A percentile compares a stretch with the other conserved stretches of the same genome.
Evolutionary conservation across 2,888 invertebrate genomes (phyloP).

Genomic region (Drosophila neonasuta): DNA sequence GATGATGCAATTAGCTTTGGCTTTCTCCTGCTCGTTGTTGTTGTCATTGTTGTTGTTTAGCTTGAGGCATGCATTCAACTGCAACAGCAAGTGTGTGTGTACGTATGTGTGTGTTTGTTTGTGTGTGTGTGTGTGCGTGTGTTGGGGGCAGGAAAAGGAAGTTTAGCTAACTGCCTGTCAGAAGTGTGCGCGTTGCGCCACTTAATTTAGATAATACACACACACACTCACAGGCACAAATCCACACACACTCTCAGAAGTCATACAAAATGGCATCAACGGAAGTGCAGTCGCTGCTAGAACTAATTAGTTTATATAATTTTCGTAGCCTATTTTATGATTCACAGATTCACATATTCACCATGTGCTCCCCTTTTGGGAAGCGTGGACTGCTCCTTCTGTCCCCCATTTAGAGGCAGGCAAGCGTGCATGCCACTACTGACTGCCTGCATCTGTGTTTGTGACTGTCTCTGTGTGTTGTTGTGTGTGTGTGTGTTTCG

Average conservation of each 20-base stretch:
- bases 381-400: constrained; percentile 26
- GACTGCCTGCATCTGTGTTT: constrained; percentile 4
- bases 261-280: constrained; percentile 53
- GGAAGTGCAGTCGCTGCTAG: constrained; percentile 62
- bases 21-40: constrained; percentile 20
- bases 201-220: constrained; percentile 73
- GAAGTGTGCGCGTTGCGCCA: constrained; percentile 60
- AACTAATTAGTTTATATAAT: constrained; percentile 73
- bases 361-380: constrained; percentile 22
- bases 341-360: constrained; percentile 17
- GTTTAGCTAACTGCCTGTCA: constrained; percentile 60
- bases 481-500: constrained; percentile 1
- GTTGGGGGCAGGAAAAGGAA: constrained; percentile 68
- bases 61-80: constrained; percentile 64
- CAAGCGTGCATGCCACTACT: constrained; percentile 52
- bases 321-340: constrained; percentile 72
- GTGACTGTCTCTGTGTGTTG: constrained; percentile 8
- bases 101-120: neutral
- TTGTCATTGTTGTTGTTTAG: constrained; percentile 49
- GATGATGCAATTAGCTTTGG: constrained; percentile 67
- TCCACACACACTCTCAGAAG: constrained; percentile 7
- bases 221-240: constrained; percentile 11
- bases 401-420: constrained; percentile 39
- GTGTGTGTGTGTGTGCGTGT: constrained; percentile 24
- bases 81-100: constrained; percentile 26